These are phyloP conservation scores for Pogonocherus hispidulus DNA, from an alignment of 2,888 invertebrate species.

Conservation along the genomic window DNA sequence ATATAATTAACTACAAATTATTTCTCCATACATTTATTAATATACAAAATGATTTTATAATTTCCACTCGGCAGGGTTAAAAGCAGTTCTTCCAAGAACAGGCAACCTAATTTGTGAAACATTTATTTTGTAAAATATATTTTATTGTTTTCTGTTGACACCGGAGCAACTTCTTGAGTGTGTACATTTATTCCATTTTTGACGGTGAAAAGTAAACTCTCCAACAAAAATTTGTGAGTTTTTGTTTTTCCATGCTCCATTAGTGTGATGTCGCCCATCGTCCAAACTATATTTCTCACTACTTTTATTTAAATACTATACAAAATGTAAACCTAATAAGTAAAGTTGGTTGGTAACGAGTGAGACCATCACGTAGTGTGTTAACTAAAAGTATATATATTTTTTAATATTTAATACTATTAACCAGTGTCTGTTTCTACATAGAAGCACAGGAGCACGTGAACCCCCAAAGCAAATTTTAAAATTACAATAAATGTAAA, in stretches of 20 bases:
- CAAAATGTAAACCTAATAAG: too few species aligned
- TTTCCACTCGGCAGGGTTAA: slow-evolving; percentile 43
- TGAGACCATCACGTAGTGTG: too few species aligned
- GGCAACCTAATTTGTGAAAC: slow-evolving; percentile 41
- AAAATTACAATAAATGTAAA: too few species aligned
- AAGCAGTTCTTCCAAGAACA: slow-evolving; percentile 31
- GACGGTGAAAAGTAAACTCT: slow-evolving; percentile 51
- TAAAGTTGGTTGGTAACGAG: too few species aligned
- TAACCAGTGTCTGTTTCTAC: too few species aligned
- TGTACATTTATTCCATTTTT: slow-evolving; percentile 46
- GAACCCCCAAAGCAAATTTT: too few species aligned
- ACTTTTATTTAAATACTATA: too few species aligned
- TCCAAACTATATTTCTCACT: too few species aligned
- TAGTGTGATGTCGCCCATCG: slow-evolving; percentile 16
- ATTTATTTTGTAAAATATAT: slow-evolving; percentile 45
- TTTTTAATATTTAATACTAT: too few species aligned
- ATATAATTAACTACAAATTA: slow-evolving; percentile 58
- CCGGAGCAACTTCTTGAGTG: slow-evolving; percentile 34
- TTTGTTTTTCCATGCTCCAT: slow-evolving; percentile 23
- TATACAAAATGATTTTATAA: slow-evolving; percentile 42
- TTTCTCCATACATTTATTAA: slow-evolving; percentile 45
- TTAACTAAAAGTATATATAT: too few species aligned
- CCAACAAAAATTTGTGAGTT: slow-evolving; percentile 40
- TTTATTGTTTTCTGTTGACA: slow-evolving; percentile 41
- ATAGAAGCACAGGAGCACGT: too few species aligned